Conservation (phyloP, 2,113 vertebrate species). For the Rhabdomys dilectus region DNA sequence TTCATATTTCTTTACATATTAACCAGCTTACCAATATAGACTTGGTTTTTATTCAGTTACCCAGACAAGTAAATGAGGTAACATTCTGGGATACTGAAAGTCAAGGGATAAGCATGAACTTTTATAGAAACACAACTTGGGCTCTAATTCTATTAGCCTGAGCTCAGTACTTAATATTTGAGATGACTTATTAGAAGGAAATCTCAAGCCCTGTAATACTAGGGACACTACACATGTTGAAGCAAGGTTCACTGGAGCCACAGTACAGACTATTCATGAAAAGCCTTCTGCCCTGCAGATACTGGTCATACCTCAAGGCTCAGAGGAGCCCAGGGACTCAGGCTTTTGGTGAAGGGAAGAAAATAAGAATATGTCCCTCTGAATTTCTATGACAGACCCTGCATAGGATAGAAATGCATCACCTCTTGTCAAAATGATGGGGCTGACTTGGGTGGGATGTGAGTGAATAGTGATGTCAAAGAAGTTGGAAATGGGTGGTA, state of each 20-base stretch:
- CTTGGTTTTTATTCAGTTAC: slow-evolving; percentile 21
- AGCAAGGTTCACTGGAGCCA: neutral
- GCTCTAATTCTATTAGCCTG: neutral
- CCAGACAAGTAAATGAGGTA: neutral
- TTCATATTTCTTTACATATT: neutral
- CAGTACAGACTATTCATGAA: neutral
- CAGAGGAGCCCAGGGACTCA: neutral
- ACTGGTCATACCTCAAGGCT: neutral
- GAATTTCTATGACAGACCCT: neutral
- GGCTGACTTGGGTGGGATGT: neutral
- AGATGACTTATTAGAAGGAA: neutral
- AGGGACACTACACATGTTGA: neutral
- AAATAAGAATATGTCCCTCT: neutral
- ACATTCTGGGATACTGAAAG: neutral
- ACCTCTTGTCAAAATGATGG: neutral
- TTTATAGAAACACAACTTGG: neutral
- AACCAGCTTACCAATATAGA: neutral
- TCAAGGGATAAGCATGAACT: neutral
- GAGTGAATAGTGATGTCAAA: neutral
- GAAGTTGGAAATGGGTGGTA: neutral
- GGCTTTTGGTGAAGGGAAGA: neutral
- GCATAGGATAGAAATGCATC: neutral
- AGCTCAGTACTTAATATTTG: neutral
- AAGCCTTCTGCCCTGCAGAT: neutral
- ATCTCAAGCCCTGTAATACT: neutral